Conservation (phyloP, 2,888 invertebrate genomes). For the Brachycybe producta region DNA sequence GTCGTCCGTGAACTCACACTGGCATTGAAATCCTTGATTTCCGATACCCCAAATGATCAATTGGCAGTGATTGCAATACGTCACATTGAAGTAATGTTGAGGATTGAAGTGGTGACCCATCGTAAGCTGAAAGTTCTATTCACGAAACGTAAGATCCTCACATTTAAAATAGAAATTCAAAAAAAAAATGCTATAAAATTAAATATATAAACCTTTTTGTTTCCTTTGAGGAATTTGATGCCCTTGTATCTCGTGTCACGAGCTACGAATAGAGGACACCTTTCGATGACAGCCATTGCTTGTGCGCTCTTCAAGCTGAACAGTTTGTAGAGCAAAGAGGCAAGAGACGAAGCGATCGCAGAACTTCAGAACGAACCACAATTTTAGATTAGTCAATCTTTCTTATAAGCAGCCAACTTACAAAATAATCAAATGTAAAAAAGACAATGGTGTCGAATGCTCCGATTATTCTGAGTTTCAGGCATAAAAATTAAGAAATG, state of each 20-base stretch:
- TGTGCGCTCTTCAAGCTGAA: slow-evolving; percentile 52
- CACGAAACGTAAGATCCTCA: not conserved
- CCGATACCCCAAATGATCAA: slow-evolving; percentile 87
- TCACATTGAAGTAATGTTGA: slow-evolving; percentile 76
- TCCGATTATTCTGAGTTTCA: no score
- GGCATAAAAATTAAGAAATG: no score
- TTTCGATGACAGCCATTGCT: slow-evolving; percentile 48
- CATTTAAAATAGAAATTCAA: slow-evolving; percentile 1
- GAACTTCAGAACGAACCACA: slow-evolving; percentile 25
- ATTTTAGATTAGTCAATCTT: no score
- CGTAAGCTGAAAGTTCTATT: slow-evolving; percentile 3
- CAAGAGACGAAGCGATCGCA: slow-evolving; percentile 62
- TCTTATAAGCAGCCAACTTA: no score
- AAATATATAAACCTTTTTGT: slow-evolving; percentile 44
- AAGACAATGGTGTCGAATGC: no score
- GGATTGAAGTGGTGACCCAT: slow-evolving; percentile 75
- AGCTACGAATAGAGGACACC: slow-evolving; percentile 69
- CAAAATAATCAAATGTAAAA: no score
- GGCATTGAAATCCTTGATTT: slow-evolving; percentile 91
- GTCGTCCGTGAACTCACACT: slow-evolving; percentile 47
- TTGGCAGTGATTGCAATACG: slow-evolving; percentile 86
- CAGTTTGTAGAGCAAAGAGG: slow-evolving; percentile 64
- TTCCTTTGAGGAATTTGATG: slow-evolving; percentile 48
- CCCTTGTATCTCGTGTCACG: slow-evolving; percentile 66
- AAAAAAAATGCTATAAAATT: slow-evolving; percentile 2